Conservation (phyloP, 2,888 invertebrate genomes). For the Synergus japonicus region DNA sequence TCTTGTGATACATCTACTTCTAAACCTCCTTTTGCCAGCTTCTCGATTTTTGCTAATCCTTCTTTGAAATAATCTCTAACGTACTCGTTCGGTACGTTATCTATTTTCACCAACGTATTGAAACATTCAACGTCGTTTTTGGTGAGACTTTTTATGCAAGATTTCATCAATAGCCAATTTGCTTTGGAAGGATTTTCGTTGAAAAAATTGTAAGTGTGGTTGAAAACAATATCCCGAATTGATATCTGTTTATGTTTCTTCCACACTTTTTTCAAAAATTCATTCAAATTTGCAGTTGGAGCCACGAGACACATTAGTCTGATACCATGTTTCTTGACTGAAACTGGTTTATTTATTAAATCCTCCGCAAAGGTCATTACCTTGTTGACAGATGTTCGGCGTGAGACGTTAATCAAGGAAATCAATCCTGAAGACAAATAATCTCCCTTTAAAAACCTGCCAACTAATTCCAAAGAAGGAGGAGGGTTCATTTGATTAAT, state of each 20-base stretch:
- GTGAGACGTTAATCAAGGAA: conserved; percentile 55
- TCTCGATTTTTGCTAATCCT: conserved; percentile 52
- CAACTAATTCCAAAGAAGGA: conserved; percentile 57
- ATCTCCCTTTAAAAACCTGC: conserved; percentile 47
- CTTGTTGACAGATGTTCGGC: conserved; percentile 54
- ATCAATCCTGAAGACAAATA: conserved; percentile 46
- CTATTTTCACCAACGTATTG: background rate
- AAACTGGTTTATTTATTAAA: conserved; percentile 60
- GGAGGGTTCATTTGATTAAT: conserved; percentile 67
- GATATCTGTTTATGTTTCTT: conserved; percentile 58
- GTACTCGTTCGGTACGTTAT: conserved; percentile 52
- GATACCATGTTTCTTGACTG: conserved; percentile 69
- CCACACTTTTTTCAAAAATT: conserved; percentile 57
- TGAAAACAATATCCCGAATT: conserved; percentile 62
- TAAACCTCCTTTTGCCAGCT: conserved; percentile 14
- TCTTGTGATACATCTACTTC: rapidly evolving
- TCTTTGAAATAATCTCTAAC: conserved; percentile 53
- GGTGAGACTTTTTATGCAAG: conserved; percentile 52
- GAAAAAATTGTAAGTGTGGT: conserved; percentile 54
- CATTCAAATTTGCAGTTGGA: conserved; percentile 46
- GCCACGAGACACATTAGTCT: conserved; percentile 62
- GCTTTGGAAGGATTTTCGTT: conserved; percentile 45
- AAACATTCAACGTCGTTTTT: conserved; percentile 53
- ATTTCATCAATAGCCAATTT: conserved; percentile 59
- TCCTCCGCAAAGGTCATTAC: conserved; percentile 59